These are phyloP conservation scores for Nomada goodeniana DNA, from an alignment of 2,888 invertebrate species.

Conservation along the genomic window DNA sequence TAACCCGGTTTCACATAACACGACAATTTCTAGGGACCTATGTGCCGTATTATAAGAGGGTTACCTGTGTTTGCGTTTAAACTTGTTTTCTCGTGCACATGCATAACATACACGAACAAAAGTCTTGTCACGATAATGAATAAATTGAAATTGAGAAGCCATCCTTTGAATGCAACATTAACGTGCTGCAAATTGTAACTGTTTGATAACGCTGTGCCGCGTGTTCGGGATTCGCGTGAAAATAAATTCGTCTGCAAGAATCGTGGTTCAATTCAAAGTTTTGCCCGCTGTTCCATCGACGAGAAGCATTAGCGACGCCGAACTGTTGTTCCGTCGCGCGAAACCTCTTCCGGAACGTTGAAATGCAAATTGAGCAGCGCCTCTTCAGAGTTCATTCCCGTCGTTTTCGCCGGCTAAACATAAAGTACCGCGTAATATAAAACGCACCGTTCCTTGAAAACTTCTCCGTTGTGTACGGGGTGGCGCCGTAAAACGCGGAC, in stretches of 20 bases:
- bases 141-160: too few species aligned
- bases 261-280: background rate
- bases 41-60: background rate
- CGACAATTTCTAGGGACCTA: background rate
- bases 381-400: slow-evolving; percentile 1
- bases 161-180: too few species aligned
- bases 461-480: background rate
- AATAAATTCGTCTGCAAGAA: background rate
- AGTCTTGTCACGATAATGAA: too few species aligned
- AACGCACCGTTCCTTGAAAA: background rate
- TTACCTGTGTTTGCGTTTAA: background rate
- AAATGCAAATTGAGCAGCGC: background rate
- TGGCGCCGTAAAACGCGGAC: background rate
- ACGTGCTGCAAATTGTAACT: too few species aligned
- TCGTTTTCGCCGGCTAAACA: background rate
- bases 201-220: too few species aligned
- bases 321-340: background rate
- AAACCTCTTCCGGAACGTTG: background rate
- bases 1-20: background rate
- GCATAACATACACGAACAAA: too few species aligned
- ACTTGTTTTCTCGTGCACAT: too few species aligned
- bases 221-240: too few species aligned
- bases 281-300: background rate
- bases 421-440: slow-evolving; percentile 5
- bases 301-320: background rate